phyloP scores from a whole-genome alignment of 2,797 vertebrate genomes.

The Phrynocephalus forsythii region DNA sequence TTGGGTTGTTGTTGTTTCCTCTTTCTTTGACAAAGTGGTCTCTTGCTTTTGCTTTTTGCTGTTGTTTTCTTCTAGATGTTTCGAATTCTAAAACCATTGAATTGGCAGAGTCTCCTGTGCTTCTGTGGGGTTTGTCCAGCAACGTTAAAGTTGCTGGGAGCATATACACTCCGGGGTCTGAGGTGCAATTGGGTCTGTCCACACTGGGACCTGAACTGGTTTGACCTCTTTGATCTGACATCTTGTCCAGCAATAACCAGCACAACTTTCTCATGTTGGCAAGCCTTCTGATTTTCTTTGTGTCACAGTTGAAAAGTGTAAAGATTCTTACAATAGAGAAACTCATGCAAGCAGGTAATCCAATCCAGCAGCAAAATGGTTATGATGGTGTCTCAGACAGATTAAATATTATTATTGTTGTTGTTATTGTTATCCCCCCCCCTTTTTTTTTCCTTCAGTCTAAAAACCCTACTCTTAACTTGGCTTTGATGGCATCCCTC shows the following conservation, averaged over 20 bases:
- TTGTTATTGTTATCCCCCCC: background rate
- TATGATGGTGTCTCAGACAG: constrained; percentile 69
- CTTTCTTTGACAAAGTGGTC: background rate
- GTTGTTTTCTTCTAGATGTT: background rate
- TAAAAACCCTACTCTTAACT: constrained; percentile 54
- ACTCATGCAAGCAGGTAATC: constrained; percentile 39
- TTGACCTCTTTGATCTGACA: constrained; percentile 28
- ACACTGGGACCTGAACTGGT: constrained; percentile 33
- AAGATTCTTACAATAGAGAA: constrained; percentile 29
- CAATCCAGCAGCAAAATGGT: constrained; percentile 93
- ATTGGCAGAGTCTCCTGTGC: background rate
- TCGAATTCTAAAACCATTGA: background rate
- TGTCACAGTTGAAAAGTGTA: constrained; percentile 49
- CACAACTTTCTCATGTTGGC: constrained; percentile 40
- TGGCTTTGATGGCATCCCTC: constrained; percentile 62
- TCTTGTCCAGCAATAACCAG: constrained; percentile 6
- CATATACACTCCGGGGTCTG: background rate
- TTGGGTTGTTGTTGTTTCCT: background rate
- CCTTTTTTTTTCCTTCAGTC: constrained; percentile 29
- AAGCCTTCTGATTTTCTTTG: constrained; percentile 43
- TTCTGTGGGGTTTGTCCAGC: background rate
- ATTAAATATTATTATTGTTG: background rate
- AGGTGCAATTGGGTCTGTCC: constrained; percentile 17
- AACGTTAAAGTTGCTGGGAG: background rate
- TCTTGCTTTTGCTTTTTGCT: background rate